A percentile compares a stretch with the other conserved stretches of the same genome.
Conservation (phyloP, 2,888 invertebrate genomes). For the Melanchra persicariae region DNA sequence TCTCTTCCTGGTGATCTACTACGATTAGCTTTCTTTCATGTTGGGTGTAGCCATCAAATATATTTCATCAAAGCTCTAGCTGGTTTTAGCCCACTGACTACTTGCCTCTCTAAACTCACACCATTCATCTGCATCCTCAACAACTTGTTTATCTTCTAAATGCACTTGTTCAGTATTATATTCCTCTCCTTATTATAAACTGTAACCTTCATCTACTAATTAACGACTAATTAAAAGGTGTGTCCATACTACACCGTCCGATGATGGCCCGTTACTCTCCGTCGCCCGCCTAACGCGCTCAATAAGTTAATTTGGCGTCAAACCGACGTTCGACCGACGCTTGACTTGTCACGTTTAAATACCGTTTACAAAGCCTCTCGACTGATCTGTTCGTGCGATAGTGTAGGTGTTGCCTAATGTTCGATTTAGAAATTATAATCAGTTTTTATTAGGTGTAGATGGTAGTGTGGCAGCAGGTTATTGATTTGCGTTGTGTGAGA, state of each 20-base stretch:
- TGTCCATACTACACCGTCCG: slow-evolving; percentile 66
- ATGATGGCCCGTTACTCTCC: slow-evolving; percentile 53
- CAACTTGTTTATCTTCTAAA: not conserved
- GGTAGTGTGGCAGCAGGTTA: slow-evolving; percentile 7
- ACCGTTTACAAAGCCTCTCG: slow-evolving; percentile 57
- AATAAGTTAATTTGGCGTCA: slow-evolving; percentile 83
- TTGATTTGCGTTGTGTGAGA: slow-evolving; percentile 6
- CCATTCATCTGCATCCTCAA: not conserved
- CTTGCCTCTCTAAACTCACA: no score
- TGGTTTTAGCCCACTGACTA: no score
- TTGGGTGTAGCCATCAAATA: no score
- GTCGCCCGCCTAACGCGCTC: slow-evolving; percentile 67
- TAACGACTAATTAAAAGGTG: slow-evolving; percentile 43
- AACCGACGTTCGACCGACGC: slow-evolving; percentile 71
- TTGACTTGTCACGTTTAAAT: slow-evolving; percentile 68
- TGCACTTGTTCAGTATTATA: not conserved
- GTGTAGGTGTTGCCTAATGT: slow-evolving; percentile 62
- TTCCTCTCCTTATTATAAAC: not conserved
- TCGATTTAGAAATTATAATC: slow-evolving; percentile 57
- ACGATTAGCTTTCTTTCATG: not conserved
- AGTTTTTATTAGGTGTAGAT: slow-evolving; percentile 32
- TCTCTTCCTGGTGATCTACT: not conserved
- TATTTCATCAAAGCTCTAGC: not conserved
- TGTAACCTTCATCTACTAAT: not conserved
- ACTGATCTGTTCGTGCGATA: slow-evolving; percentile 62